These are phyloP conservation scores for Acrobasis repandana DNA, from an alignment of 2,888 invertebrate genomes.

Conservation along the genomic window DNA sequence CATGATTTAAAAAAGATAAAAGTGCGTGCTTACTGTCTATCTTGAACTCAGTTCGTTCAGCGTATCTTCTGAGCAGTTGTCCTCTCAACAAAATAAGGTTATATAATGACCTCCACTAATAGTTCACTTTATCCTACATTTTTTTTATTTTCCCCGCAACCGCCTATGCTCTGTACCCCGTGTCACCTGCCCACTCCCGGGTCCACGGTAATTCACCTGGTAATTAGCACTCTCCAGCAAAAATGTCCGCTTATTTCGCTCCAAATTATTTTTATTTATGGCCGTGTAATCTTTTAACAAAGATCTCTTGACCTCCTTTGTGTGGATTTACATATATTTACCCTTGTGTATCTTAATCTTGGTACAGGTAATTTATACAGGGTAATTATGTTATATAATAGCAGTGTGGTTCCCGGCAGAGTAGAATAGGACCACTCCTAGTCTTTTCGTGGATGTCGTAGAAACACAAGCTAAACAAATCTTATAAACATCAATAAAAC, in stretches of 20 bases:
- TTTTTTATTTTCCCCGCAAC: constrained; percentile 23
- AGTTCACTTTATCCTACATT: no score
- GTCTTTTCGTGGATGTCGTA: no score
- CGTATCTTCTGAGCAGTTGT: no score
- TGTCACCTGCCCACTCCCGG: constrained; percentile 39
- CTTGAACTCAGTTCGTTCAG: no score
- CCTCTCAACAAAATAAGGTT: background rate
- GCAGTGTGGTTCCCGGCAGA: no score
- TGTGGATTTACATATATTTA: constrained; percentile 21
- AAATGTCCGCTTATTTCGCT: constrained; percentile 67
- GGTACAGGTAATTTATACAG: no score
- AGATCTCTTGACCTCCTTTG: constrained; percentile 39
- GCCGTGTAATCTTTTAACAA: constrained; percentile 57
- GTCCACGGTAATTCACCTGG: constrained; percentile 69
- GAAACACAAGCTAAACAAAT: no score
- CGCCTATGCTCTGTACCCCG: constrained; percentile 30
- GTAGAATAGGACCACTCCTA: no score
- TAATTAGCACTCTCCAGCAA: constrained; percentile 77
- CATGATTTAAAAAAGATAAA: no score
- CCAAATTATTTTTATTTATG: constrained; percentile 70
- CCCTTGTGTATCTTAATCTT: constrained; percentile 14
- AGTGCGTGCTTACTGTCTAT: no score
- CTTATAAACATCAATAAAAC: no score
- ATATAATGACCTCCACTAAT: background rate
- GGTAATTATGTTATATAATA: no score